These are phyloP conservation scores for Cyprinodon diabolis DNA, from an alignment of 2,797 vertebrate species.

Conservation along the genomic window DNA sequence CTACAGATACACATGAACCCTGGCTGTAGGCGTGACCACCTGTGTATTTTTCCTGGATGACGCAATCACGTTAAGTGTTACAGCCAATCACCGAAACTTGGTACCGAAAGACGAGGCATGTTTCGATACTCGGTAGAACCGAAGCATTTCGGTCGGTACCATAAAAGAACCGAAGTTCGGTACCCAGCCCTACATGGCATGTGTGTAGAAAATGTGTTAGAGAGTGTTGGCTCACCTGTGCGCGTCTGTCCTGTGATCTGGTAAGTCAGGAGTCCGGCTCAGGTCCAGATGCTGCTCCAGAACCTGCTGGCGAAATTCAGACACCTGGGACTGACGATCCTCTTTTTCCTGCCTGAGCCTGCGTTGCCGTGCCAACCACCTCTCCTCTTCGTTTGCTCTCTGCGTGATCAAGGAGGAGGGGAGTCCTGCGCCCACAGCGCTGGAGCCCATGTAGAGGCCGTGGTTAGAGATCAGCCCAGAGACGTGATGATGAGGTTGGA, in stretches of 20 bases:
- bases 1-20: no score
- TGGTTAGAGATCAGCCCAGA: conserved; percentile 90
- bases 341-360: conserved; percentile 96
- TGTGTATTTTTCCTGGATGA: no score
- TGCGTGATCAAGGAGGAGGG: conserved; percentile 88
- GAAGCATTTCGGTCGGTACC: no score
- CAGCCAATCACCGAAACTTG: no score
- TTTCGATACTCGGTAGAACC: no score
- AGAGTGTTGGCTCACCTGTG: conserved; percentile 79
- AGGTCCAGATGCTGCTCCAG: conserved; percentile 96
- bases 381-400: conserved; percentile 95
- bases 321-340: conserved; percentile 96
- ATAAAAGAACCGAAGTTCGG: no score
- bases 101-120: no score
- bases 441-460: conserved; percentile 85
- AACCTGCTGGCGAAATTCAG: conserved; percentile 96
- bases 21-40: no score
- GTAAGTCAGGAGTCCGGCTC: conserved; percentile 80
- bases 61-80: no score
- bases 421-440: conserved; percentile 72
- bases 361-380: conserved; percentile 94
- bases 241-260: conserved; percentile 86
- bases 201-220: neutral
- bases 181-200: no score
- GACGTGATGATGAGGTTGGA: conserved; percentile 84